Base-by-base conservation (phyloP, 2,888 invertebrate species). In the Cantharis nigra region DNA sequence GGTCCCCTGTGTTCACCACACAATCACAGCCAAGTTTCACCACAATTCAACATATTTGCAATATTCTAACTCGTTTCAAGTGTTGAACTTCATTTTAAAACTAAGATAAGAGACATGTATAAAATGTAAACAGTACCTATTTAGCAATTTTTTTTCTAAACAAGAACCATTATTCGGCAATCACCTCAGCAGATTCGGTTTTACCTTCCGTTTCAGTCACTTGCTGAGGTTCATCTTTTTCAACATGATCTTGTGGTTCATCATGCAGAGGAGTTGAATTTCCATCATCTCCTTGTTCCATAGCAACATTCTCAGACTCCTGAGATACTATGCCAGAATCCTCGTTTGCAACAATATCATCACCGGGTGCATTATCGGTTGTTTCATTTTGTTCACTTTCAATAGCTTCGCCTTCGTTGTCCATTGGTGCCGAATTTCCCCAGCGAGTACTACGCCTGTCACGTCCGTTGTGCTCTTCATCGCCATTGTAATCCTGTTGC, bases 1-100 rank as follows among this genome's bases (percentile, higher is more conserved):
- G 85, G 85, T 86, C 84, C 87, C 86, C 87, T 88, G 87, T 88
- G 87, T 88, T 88, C 87, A 88, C 87, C 83, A 84, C 84, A 85
- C 84, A 85, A 87, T 87, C 87, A 88, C 87, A 88, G 87, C 87
- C 86, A 76, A 75, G 72, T 71, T 20, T 77, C 80, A 79, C 79
- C 75, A 79, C 78, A 75, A 69, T 81, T 81, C 82, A 82, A 82
- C 83, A 82, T 83, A 82, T 83, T 84, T 83, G 83, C 82, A 84
- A 84, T 83, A 83, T 82, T 81, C 71, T 73, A 69, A 71, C 73
- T 71, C 72, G 49, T 49, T 75, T 69, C 63, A 69, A 69, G 14
- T 62, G 70, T 77, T 72, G 63, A 74, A 73, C 16, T 76, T 77
- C 78, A 74, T 75, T 64, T 75, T 78, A 78, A 72, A 75, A 64